Conservation (phyloP, 1,140 invertebrate species). For the Cotesia chilonis region DNA sequence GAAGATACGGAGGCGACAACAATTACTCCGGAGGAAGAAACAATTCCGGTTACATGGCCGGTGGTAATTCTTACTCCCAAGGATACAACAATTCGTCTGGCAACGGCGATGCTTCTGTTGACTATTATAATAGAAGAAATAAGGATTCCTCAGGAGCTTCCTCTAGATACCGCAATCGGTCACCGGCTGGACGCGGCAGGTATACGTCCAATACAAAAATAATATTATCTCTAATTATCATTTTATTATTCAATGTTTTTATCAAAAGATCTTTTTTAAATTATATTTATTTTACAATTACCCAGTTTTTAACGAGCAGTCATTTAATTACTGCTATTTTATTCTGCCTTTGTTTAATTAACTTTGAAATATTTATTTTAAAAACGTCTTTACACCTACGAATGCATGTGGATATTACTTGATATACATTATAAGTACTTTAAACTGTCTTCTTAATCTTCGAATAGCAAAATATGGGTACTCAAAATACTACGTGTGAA, state of each 20-base stretch:
- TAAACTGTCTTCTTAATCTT: background rate
- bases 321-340: constrained; percentile 1
- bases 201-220: constrained; percentile 52
- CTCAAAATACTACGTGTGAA: constrained; percentile 38
- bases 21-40: too few species aligned
- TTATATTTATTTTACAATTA: background rate
- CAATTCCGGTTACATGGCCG: too few species aligned
- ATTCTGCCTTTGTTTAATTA: too few species aligned
- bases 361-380: too few species aligned
- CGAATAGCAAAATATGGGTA: constrained; percentile 11
- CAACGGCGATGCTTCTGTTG: constrained; percentile 52
- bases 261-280: constrained; percentile 16
- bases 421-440: constrained; percentile 4
- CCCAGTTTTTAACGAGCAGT: background rate
- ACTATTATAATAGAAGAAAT: constrained; percentile 57
- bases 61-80: constrained; percentile 57
- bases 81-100: constrained; percentile 50
- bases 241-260: too few species aligned
- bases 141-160: constrained; percentile 57
- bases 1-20: too few species aligned
- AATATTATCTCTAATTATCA: constrained; percentile 15
- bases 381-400: too few species aligned
- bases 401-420: too few species aligned
- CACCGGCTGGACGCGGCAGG: constrained; percentile 67
- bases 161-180: constrained; percentile 66